Conservation (phyloP, 1,140 invertebrate genomes). For the Nymphalis io region DNA sequence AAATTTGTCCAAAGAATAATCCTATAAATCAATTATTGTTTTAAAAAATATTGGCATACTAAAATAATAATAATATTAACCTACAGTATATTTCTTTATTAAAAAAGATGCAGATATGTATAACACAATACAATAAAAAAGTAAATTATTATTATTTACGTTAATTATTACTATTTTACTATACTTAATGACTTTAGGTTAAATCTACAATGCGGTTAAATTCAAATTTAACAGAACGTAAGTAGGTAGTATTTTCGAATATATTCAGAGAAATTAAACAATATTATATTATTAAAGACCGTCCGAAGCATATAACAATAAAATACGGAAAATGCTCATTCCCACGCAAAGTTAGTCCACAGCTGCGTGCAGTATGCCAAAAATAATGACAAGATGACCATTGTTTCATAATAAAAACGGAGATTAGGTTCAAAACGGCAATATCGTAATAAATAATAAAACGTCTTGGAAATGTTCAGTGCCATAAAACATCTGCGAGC, state of each 20-base stretch:
- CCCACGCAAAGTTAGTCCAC: slow-evolving; percentile 58
- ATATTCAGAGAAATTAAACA: slow-evolving; percentile 1
- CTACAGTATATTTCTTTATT: no score
- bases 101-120: no score
- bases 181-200: no score
- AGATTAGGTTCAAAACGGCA: slow-evolving; percentile 77
- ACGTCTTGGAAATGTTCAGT: slow-evolving; percentile 73
- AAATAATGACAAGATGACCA: slow-evolving; percentile 71
- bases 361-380: slow-evolving; percentile 69
- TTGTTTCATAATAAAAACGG: slow-evolving; percentile 76
- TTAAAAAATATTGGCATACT: no score
- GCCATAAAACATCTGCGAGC: slow-evolving; percentile 77
- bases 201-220: no score
- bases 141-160: no score
- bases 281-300: not conserved
- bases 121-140: no score
- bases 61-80: no score
- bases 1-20: no score
- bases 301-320: slow-evolving; percentile 7
- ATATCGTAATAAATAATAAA: slow-evolving; percentile 78
- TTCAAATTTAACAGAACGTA: not conserved
- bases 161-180: no score
- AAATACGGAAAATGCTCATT: slow-evolving; percentile 47
- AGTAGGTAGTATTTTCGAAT: not conserved
- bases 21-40: no score